A percentile compares a stretch with the other conserved stretches of the same genome.
These are phyloP conservation scores for Myiotriccus ornatus DNA, from an alignment of 2,797 vertebrate species.

Conservation along the genomic window DNA sequence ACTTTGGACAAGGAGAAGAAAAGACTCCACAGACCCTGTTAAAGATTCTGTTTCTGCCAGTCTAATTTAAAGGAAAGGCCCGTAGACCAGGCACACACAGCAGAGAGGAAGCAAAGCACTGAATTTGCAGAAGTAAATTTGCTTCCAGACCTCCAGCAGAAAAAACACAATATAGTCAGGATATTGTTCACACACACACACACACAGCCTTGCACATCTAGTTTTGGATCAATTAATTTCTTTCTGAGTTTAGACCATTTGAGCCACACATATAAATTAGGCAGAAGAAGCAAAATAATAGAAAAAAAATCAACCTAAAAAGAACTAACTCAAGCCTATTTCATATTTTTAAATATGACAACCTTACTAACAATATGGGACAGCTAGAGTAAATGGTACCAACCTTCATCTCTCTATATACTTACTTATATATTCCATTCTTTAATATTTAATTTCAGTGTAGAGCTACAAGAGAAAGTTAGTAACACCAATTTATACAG, in stretches of 20 bases:
- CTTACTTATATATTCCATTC: background rate
- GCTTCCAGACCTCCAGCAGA: background rate
- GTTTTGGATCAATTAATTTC: background rate
- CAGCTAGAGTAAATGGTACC: background rate
- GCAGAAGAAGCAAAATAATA: background rate
- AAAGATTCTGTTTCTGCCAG: background rate
- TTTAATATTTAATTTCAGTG: background rate
- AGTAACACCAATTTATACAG: background rate
- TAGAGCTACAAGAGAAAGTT: background rate
- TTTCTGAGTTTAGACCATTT: background rate
- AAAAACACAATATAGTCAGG: background rate
- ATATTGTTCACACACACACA: too few relatives aligned
- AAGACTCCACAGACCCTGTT: background rate
- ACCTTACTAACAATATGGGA: background rate
- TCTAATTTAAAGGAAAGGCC: background rate
- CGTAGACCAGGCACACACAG: background rate
- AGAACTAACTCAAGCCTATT: background rate
- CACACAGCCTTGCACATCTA: background rate
- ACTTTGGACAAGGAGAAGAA: background rate
- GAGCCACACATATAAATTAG: background rate
- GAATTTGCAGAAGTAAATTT: background rate
- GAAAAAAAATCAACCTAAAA: background rate
- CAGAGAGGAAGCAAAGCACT: background rate
- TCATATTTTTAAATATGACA: background rate
- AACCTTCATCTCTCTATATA: background rate